A percentile compares a stretch with the other conserved stretches of the same genome.
Evolutionary conservation across 2,888 invertebrate genomes (phyloP).

Genomic region (Hanleya hanleyi): DNA sequence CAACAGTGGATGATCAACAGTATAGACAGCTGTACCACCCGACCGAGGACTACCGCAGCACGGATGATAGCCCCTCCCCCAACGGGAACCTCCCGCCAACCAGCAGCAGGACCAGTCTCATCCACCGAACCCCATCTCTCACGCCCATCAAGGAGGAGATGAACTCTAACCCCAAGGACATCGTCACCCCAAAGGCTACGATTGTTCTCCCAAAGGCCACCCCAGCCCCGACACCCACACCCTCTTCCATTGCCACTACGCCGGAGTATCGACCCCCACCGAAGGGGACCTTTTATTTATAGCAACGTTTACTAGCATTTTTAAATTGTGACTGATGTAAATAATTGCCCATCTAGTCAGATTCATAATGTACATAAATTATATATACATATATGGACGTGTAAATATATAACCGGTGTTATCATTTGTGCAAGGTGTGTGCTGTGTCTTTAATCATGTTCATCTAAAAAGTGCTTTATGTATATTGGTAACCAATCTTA

Average conservation of each 20-base stretch:
- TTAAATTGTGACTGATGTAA: too few relatives aligned
- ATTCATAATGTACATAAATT: too few relatives aligned
- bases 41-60: slow-evolving; percentile 50
- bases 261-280: neutral
- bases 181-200: neutral
- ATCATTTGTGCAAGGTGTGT: too few relatives aligned
- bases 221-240: neutral
- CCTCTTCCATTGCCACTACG: neutral
- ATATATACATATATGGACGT: too few relatives aligned
- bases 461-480: too few relatives aligned
- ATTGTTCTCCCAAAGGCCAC: neutral
- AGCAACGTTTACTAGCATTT: neutral
- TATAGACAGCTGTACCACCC: slow-evolving; percentile 66
- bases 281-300: neutral
- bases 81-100: neutral
- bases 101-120: neutral
- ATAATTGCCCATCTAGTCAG: too few relatives aligned
- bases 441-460: too few relatives aligned
- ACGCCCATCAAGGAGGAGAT: neutral
- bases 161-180: neutral
- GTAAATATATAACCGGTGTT: too few relatives aligned
- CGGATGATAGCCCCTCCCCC: slow-evolving; percentile 39
- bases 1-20: slow-evolving; percentile 55
- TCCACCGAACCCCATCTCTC: neutral
- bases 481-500: too few relatives aligned